Percentiles rank a stretch among this genome's conserved stretches.
Evolutionary conservation across 2,113 vertebrate species (phyloP).

Genomic region (Chaetodon auriga): DNA sequence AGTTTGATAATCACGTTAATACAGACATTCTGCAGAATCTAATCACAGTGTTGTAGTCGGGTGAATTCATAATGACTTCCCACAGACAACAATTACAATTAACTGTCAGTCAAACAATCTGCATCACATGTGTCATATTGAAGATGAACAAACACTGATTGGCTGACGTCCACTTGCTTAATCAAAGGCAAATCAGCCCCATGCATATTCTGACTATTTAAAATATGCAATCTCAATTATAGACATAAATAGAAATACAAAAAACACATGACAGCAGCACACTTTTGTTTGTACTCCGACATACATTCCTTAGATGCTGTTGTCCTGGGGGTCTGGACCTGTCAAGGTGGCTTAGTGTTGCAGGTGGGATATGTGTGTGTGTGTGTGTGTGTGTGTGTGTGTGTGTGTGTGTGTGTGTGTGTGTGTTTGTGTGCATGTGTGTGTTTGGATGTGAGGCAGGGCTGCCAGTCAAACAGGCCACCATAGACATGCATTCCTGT

Average conservation of each 20-base stretch:
- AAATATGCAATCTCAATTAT: not conserved
- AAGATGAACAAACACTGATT: slow-evolving; percentile 8
- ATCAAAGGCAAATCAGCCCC: not conserved
- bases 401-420: not conserved
- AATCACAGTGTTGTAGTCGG: not conserved
- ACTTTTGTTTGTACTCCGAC: not conserved
- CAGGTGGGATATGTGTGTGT: slow-evolving; percentile 6
- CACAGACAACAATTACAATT: not conserved
- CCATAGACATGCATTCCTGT: not conserved
- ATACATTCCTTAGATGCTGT: slow-evolving; percentile 6
- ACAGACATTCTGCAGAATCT: not conserved
- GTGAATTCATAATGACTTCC: not conserved
- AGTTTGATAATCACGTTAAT: slow-evolving; percentile 4
- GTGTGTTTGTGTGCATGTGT: not conserved
- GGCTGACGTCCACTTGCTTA: not conserved
- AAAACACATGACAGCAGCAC: not conserved
- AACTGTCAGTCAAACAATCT: not conserved
- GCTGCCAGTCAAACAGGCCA: slow-evolving; percentile 15
- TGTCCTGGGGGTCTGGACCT: slow-evolving; percentile 49
- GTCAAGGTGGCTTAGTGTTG: slow-evolving; percentile 59
- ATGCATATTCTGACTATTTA: not conserved
- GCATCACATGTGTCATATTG: not conserved
- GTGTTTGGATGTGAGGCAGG: not conserved
- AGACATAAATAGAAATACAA: not conserved
- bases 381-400: not conserved